These are phyloP conservation scores for Ochropleura plecta DNA, from an alignment of 2,888 invertebrate genomes.

Conservation along the genomic window DNA sequence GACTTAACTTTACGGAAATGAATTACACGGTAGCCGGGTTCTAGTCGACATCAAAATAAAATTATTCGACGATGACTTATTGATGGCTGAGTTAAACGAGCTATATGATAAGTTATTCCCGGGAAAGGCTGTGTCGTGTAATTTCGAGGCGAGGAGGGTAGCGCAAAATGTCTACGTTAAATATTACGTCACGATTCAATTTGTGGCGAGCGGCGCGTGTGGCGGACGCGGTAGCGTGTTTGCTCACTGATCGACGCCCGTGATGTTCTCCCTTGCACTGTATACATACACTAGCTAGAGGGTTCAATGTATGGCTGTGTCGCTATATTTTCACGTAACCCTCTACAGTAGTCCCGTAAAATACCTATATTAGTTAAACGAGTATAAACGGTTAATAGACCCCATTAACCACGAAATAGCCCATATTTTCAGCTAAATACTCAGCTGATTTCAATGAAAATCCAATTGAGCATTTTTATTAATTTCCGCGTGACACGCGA, in stretches of 20 bases:
- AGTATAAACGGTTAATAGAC: slow-evolving; percentile 49
- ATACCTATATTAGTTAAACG: slow-evolving; percentile 39
- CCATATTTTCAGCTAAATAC: slow-evolving; percentile 60
- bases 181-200: slow-evolving; percentile 79
- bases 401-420: slow-evolving; percentile 45
- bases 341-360: slow-evolving; percentile 32
- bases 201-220: slow-evolving; percentile 68
- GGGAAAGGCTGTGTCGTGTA: slow-evolving; percentile 73
- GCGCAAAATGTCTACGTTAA: slow-evolving; percentile 76
- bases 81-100: slow-evolving; percentile 78
- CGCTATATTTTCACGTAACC: slow-evolving; percentile 36
- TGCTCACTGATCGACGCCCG: slow-evolving; percentile 57
- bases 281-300: slow-evolving; percentile 48
- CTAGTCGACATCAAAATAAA: slow-evolving; percentile 75
- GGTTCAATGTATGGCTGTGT: slow-evolving; percentile 39
- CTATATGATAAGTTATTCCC: slow-evolving; percentile 78
- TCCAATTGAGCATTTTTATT: slow-evolving; percentile 57
- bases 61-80: slow-evolving; percentile 76
- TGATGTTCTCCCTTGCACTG: slow-evolving; percentile 36
- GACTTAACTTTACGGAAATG: slow-evolving; percentile 66
- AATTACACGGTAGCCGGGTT: slow-evolving; percentile 68
- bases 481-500: slow-evolving; percentile 61
- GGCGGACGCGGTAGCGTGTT: slow-evolving; percentile 65
- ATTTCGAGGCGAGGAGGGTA: slow-evolving; percentile 72
- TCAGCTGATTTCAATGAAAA: slow-evolving; percentile 61